phyloP scores from a whole-genome alignment of 1,140 invertebrate genomes.

The Melitaea cinxia region DNA sequence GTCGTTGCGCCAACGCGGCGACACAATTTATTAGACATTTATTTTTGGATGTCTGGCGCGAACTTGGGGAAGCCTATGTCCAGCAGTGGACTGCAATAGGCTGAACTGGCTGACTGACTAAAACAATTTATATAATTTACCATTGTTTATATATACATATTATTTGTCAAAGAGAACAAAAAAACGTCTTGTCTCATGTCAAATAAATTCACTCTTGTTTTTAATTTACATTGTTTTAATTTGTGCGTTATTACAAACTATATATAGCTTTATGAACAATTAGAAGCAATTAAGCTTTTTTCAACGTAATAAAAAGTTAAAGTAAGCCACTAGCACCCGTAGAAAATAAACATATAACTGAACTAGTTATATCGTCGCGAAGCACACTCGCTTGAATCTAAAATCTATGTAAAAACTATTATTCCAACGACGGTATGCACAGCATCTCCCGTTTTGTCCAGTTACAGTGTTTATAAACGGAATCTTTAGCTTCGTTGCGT shows the following conservation, averaged over 20 bases:
- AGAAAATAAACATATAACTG: neutral
- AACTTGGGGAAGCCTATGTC: no score
- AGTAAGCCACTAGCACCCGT: neutral
- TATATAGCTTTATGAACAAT: neutral
- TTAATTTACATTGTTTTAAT: neutral
- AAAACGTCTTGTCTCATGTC: no score
- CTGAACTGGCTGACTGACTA: no score
- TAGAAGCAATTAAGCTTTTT: neutral
- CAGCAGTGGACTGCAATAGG: no score
- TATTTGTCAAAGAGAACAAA: no score
- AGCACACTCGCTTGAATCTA: neutral
- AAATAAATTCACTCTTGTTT: neutral
- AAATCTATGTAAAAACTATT: neutral
- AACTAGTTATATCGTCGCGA: conserved; percentile 1
- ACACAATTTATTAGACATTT: no score
- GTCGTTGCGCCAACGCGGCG: no score
- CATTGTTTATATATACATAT: no score
- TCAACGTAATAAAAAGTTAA: neutral
- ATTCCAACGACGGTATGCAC: neutral
- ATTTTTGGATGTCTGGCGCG: no score
- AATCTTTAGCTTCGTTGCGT: conserved; percentile 26
- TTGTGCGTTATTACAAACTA: neutral
- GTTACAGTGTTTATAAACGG: conserved; percentile 23
- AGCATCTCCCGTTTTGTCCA: conserved; percentile 1
- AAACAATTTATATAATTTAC: no score